A percentile compares a stretch with the other conserved stretches of the same genome.
Evolutionary conservation across 2,888 invertebrate species (phyloP).

Genomic region (Aelia acuminata): DNA sequence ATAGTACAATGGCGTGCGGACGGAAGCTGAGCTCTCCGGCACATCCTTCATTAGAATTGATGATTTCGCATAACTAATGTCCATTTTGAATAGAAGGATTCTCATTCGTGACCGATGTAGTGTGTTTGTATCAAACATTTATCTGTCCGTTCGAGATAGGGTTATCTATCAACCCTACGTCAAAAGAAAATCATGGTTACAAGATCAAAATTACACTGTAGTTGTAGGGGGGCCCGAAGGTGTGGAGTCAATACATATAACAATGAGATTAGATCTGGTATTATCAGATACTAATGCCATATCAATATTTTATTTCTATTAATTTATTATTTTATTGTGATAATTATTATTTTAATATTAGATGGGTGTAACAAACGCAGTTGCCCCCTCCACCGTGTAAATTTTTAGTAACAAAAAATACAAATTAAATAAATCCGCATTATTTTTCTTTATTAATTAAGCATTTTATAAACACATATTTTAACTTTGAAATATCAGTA

Average conservation of each 20-base stretch:
- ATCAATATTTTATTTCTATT: too few relatives aligned
- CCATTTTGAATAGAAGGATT: not conserved
- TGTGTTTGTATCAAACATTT: not conserved
- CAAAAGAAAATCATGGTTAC: not conserved
- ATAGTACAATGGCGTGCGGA: conserved; percentile 20
- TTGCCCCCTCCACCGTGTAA: too few relatives aligned
- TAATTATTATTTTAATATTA: too few relatives aligned
- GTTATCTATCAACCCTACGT: not conserved
- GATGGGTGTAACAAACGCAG: too few relatives aligned
- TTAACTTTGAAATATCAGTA: too few relatives aligned
- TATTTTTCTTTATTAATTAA: too few relatives aligned
- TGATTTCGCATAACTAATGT: conserved; percentile 32
- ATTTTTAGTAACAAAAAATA: too few relatives aligned
- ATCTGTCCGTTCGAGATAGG: not conserved
- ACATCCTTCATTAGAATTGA: conserved; percentile 20
- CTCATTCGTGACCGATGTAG: not conserved
- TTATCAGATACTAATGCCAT: too few relatives aligned
- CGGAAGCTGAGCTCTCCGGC: not conserved
- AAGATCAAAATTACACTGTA: not conserved
- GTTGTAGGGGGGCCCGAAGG: not conserved
- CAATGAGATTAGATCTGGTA: not conserved
- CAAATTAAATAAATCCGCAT: too few relatives aligned
- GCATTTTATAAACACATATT: too few relatives aligned
- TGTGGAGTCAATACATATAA: not conserved
- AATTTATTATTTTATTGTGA: too few relatives aligned